Evolutionary conservation across 2,113 vertebrate species (phyloP), one percentile per base, ranked within the genome.

Genomic region (Saimiri boliviensis): DNA sequence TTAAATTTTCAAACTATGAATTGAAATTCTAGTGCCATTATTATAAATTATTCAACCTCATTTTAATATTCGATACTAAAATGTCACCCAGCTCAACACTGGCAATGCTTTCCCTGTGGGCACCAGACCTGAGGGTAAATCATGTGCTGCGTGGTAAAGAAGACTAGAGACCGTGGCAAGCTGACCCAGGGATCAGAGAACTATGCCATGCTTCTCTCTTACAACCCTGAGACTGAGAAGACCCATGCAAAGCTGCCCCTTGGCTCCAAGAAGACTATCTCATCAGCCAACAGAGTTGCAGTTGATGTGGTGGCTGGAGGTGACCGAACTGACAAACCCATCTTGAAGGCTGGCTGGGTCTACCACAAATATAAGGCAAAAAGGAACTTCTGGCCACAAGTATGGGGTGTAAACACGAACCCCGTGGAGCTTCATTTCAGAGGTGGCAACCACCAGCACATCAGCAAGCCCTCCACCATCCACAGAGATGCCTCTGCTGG

Each of bases 221-320:
- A 99, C 98, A 99, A 99, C 98, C 99, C 99, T 0, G 99, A 99
- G 96, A 99, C 99, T 40, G 99, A 99, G 98, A 99, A 99, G 97
- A 99, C 99, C 85, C 98, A 99, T 93, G 99, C 99, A 91, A 99
- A 99, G 98, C 98, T 99, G 92, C 99, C 99, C 52, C 99, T 99
- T 0, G 99, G 99, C 56, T 99, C 99, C 89, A 99, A 99, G 98
- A 99, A 99, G 35, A 99, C 99, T 1, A 99, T 99, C 95, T 98
- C 99, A 54, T 99, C 99, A 8, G 99, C 99, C 95, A 99, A 99
- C 98, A 99, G 99, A 98, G 99, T 99, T 16, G 99, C 99, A 8
- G 99, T 99, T 9, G 99, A 99, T 99, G 98, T 63, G 60, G 60
- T 63, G 60, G 60, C 27, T 63, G 25, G 11, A 63, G 60, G 60